Evolutionary conservation across 2,797 vertebrate genomes (phyloP).

Genomic region (Sphenodon punctatus): DNA sequence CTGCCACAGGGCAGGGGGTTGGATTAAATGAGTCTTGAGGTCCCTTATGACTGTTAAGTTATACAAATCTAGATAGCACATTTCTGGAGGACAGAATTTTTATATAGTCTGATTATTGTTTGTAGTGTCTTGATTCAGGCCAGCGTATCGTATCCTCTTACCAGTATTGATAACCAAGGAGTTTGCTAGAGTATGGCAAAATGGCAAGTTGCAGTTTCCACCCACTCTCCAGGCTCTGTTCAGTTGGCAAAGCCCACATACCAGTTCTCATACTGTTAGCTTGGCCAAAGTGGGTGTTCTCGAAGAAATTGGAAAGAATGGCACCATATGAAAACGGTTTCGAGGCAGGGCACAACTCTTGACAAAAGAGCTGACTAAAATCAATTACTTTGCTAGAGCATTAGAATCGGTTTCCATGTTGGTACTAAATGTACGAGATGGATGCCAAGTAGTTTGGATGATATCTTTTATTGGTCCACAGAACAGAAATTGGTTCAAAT

Average conservation of each 20-base stretch:
- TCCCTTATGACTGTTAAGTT: too few species aligned
- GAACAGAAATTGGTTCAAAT: too few species aligned
- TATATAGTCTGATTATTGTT: too few species aligned
- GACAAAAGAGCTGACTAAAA: not conserved
- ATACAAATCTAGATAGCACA: too few species aligned
- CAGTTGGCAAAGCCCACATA: not conserved
- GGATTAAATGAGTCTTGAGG: too few species aligned
- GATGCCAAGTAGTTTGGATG: too few species aligned
- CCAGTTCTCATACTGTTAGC: not conserved
- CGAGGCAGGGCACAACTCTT: constrained; percentile 8
- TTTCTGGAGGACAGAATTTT: too few species aligned
- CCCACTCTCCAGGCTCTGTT: not conserved
- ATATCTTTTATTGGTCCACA: too few species aligned
- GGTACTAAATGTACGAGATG: too few species aligned
- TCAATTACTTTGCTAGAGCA: not conserved
- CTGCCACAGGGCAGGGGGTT: too few species aligned
- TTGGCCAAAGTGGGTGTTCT: not conserved
- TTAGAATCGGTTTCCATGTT: too few species aligned
- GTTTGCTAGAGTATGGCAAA: not conserved
- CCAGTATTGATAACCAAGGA: not conserved
- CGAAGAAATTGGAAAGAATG: not conserved
- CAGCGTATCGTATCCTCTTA: not conserved
- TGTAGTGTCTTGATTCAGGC: too few species aligned
- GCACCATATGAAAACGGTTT: constrained; percentile 50
- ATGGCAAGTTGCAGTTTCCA: not conserved